These are phyloP conservation scores for Polietes domitor DNA, from an alignment of 2,888 invertebrate genomes.

Conservation along the genomic window DNA sequence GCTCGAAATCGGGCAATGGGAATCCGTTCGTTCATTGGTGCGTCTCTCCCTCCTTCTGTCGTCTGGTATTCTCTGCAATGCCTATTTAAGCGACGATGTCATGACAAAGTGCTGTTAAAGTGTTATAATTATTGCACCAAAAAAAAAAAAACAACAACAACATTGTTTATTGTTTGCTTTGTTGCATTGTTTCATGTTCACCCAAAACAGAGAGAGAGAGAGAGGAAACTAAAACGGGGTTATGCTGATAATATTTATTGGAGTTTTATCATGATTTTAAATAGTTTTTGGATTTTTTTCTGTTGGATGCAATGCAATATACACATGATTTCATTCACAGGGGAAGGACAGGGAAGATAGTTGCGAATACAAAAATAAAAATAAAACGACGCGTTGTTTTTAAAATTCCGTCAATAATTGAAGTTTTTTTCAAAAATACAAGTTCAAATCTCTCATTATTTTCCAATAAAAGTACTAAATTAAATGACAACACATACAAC, in stretches of 20 bases:
- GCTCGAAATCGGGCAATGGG: slow-evolving; percentile 1
- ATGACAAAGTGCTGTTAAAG: slow-evolving; percentile 65
- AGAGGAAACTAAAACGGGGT: slow-evolving; percentile 35
- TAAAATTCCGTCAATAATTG: too few relatives aligned
- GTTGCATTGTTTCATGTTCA: slow-evolving; percentile 3
- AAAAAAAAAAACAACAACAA: background rate
- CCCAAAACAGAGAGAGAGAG: too few relatives aligned
- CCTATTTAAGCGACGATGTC: slow-evolving; percentile 42
- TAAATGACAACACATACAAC: too few relatives aligned
- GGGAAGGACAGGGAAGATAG: too few relatives aligned
- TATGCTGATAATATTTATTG: slow-evolving; percentile 45
- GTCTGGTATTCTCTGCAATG: slow-evolving; percentile 29
- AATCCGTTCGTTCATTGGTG: slow-evolving; percentile 1
- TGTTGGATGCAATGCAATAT: slow-evolving; percentile 46
- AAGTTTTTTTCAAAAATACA: too few relatives aligned
- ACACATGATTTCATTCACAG: slow-evolving; percentile 64
- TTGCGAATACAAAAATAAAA: too few relatives aligned
- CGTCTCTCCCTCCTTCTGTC: background rate
- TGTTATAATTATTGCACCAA: slow-evolving; percentile 59
- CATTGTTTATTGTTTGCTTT: slow-evolving; percentile 35
- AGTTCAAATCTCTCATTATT: too few relatives aligned
- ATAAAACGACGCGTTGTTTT: too few relatives aligned
- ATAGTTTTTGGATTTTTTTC: slow-evolving; percentile 31
- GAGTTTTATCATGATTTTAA: slow-evolving; percentile 58
- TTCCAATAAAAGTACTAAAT: too few relatives aligned